Evolutionary conservation across 2,888 invertebrate genomes (phyloP).

Genomic region (Synanthedon myopaeformis): DNA sequence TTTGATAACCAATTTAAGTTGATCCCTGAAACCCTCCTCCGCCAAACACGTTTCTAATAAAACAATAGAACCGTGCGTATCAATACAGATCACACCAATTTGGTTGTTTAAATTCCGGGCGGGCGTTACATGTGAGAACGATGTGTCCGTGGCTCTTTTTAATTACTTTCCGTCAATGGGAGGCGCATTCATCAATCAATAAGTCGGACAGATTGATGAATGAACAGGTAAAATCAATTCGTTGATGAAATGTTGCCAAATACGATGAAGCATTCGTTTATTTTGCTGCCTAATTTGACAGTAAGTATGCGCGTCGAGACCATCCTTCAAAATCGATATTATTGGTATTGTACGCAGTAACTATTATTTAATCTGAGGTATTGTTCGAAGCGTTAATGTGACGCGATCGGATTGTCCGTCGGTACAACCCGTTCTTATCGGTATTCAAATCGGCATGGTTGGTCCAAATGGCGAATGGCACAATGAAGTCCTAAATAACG

Average conservation of each 20-base stretch:
- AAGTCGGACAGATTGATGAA: slow-evolving; percentile 62
- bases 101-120: slow-evolving; percentile 17
- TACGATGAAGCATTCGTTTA: slow-evolving; percentile 12
- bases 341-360: too few species aligned
- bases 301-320: slow-evolving; percentile 33
- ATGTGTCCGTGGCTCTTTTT: slow-evolving; percentile 40
- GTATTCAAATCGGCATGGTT: slow-evolving; percentile 42
- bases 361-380: too few species aligned
- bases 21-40: slow-evolving; percentile 13
- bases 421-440: slow-evolving; percentile 50
- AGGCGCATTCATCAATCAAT: slow-evolving; percentile 58
- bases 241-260: slow-evolving; percentile 46
- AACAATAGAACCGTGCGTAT: slow-evolving; percentile 5
- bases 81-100: slow-evolving; percentile 15
- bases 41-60: not conserved
- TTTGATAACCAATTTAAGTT: slow-evolving; percentile 16
- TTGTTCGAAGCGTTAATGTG: slow-evolving; percentile 26
- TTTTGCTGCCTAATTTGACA: slow-evolving; percentile 58
- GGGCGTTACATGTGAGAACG: slow-evolving; percentile 26
- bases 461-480: slow-evolving; percentile 39
- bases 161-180: slow-evolving; percentile 60
- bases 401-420: slow-evolving; percentile 47
- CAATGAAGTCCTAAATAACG: slow-evolving; percentile 67
- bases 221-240: slow-evolving; percentile 54
- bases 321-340: not conserved